phyloP scores from a whole-genome alignment of 2,888 invertebrate species.

The Andrena trimmerana region DNA sequence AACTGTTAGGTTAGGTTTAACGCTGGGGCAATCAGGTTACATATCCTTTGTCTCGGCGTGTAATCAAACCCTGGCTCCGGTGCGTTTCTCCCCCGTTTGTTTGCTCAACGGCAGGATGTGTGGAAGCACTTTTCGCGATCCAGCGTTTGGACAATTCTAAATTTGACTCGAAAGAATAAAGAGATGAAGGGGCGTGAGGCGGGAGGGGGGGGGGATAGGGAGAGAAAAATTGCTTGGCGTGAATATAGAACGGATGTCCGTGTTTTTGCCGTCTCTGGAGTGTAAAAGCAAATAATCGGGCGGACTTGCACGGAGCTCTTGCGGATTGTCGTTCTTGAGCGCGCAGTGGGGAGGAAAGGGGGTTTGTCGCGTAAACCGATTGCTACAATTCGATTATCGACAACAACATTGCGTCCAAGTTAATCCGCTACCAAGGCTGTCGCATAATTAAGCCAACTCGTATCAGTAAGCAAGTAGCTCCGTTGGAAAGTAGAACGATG shows the following conservation, averaged over 20 bases:
- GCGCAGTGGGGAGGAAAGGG: too few relatives aligned
- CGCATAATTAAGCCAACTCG: neutral
- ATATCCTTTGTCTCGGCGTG: conserved; percentile 16
- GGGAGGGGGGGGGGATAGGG: neutral
- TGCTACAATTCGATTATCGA: neutral
- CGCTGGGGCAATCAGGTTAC: conserved; percentile 4
- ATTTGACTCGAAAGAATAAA: conserved; percentile 22
- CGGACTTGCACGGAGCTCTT: neutral
- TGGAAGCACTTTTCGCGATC: conserved; percentile 15
- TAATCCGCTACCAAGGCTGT: conserved; percentile 17
- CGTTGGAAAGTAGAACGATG: conserved; percentile 45
- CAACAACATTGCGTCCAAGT: neutral
- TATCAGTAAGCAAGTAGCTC: conserved; percentile 22
- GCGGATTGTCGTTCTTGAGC: neutral
- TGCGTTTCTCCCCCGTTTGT: conserved; percentile 3
- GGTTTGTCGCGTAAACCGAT: neutral
- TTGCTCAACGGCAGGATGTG: conserved; percentile 7
- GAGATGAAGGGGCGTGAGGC: neutral
- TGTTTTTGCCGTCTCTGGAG: conserved; percentile 12
- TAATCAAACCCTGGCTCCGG: conserved; percentile 8
- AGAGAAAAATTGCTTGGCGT: conserved; percentile 1
- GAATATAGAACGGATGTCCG: conserved; percentile 65
- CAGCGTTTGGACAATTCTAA: conserved; percentile 28
- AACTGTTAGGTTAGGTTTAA: conserved; percentile 52
- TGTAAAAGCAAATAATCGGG: conserved; percentile 23